Percentiles rank a stretch among this genome's conserved stretches.
phyloP scores from a whole-genome alignment of 2,888 invertebrate genomes.

The Taenaris catops region DNA sequence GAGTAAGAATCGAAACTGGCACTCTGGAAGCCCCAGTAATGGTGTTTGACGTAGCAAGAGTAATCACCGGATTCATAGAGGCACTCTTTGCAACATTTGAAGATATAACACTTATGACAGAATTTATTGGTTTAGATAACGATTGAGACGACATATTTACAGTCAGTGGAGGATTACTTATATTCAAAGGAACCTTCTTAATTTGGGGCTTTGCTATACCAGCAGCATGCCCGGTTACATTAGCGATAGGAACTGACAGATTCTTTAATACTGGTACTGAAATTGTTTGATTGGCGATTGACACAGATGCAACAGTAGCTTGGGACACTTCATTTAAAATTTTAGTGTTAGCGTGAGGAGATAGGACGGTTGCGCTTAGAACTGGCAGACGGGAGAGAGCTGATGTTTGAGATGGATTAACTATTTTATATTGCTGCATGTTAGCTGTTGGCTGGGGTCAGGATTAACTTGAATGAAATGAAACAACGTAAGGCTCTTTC shows the following conservation, averaged over 20 bases:
- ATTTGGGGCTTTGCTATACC: slow-evolving; percentile 44
- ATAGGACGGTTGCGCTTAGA: slow-evolving; percentile 49
- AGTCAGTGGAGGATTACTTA: slow-evolving; percentile 50
- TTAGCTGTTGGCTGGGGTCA: slow-evolving; percentile 47
- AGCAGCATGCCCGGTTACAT: slow-evolving; percentile 38
- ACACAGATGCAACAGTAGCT: slow-evolving; percentile 78
- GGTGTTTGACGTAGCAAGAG: slow-evolving; percentile 54
- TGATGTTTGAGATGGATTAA: slow-evolving; percentile 46
- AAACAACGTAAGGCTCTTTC: no score
- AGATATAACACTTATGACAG: slow-evolving; percentile 72
- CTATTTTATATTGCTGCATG: slow-evolving; percentile 67
- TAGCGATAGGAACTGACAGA: slow-evolving; percentile 55
- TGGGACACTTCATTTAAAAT: slow-evolving; percentile 78
- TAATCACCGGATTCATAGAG: slow-evolving; percentile 57
- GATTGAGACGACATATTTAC: slow-evolving; percentile 56
- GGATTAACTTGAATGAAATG: no score
- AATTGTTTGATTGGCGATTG: slow-evolving; percentile 73
- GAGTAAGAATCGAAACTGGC: slow-evolving; percentile 64
- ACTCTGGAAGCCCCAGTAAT: slow-evolving; percentile 47
- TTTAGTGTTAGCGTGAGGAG: slow-evolving; percentile 65
- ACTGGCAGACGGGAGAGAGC: slow-evolving; percentile 57
- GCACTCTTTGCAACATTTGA: slow-evolving; percentile 59
- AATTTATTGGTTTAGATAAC: slow-evolving; percentile 60
- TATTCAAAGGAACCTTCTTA: slow-evolving; percentile 56
- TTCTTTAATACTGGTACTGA: slow-evolving; percentile 70